Evolutionary conservation across 1,140 invertebrate genomes (phyloP).

Genomic region (Araneus ventricosus): DNA sequence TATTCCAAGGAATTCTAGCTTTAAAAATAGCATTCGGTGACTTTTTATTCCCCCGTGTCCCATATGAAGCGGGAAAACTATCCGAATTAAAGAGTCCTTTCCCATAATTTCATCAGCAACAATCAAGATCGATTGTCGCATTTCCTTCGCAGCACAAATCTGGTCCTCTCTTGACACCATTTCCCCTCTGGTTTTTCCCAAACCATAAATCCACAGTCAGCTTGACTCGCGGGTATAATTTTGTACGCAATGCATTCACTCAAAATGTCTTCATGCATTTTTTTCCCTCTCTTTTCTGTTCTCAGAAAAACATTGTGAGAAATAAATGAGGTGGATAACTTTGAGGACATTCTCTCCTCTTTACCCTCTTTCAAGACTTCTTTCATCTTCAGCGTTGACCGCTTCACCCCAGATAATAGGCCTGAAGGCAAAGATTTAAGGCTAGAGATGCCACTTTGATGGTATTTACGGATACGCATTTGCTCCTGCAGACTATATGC

Average conservation of each 20-base stretch:
- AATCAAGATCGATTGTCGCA: not conserved
- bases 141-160: too few species aligned
- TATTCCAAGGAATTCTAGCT: too few species aligned
- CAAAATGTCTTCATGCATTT: constrained; percentile 17
- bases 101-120: not conserved
- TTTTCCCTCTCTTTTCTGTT: not conserved
- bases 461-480: not conserved
- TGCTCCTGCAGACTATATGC: not conserved
- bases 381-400: not conserved
- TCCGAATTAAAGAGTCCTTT: too few species aligned
- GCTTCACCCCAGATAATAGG: not conserved
- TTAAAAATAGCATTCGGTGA: too few species aligned
- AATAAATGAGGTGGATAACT: constrained; percentile 53
- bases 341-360: not conserved
- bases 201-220: not conserved
- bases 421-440: not conserved
- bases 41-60: too few species aligned
- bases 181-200: not conserved
- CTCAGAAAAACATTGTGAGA: not conserved
- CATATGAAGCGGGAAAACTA: too few species aligned
- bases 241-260: not conserved
- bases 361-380: not conserved
- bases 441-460: not conserved
- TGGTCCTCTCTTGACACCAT: not conserved
- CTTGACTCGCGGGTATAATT: constrained; percentile 13